These are phyloP conservation scores for Monoplex corrugatus DNA, from an alignment of 2,888 invertebrate species.

Conservation along the genomic window DNA sequence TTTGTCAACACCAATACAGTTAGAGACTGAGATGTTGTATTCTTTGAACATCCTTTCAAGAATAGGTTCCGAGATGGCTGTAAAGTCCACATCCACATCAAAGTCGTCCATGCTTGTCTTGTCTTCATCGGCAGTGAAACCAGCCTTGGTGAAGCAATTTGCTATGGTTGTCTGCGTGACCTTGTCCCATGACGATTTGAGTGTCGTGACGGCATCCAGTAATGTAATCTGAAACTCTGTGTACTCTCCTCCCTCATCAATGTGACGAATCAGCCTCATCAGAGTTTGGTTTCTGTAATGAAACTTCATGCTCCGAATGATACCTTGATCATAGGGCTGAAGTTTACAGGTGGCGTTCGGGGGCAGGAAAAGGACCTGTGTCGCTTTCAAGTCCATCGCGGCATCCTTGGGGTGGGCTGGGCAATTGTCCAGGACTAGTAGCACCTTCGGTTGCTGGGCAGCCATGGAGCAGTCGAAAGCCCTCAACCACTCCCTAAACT, in stretches of 20 bases:
- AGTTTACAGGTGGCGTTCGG: background rate
- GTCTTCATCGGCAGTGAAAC: slow-evolving; percentile 4
- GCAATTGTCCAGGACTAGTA: background rate
- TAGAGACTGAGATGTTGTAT: background rate
- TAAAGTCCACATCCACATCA: background rate
- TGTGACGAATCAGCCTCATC: background rate
- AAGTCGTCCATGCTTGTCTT: background rate
- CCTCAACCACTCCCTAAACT: slow-evolving; percentile 44
- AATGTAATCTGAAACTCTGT: background rate
- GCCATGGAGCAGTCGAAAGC: background rate
- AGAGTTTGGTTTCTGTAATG: background rate
- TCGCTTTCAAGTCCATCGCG: no score
- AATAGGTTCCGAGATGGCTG: background rate
- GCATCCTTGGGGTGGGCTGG: background rate
- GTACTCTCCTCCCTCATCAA: background rate
- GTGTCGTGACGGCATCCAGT: background rate
- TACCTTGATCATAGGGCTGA: background rate
- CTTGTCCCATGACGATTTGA: background rate
- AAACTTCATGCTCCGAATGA: background rate
- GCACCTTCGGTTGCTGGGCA: background rate
- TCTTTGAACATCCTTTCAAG: background rate
- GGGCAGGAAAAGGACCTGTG: background rate
- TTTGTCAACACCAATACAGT: background rate
- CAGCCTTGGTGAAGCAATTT: slow-evolving; percentile 11
- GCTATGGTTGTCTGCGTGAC: background rate